phyloP scores from a whole-genome alignment of 2,113 vertebrate species.

The Alexandromys fortis region DNA sequence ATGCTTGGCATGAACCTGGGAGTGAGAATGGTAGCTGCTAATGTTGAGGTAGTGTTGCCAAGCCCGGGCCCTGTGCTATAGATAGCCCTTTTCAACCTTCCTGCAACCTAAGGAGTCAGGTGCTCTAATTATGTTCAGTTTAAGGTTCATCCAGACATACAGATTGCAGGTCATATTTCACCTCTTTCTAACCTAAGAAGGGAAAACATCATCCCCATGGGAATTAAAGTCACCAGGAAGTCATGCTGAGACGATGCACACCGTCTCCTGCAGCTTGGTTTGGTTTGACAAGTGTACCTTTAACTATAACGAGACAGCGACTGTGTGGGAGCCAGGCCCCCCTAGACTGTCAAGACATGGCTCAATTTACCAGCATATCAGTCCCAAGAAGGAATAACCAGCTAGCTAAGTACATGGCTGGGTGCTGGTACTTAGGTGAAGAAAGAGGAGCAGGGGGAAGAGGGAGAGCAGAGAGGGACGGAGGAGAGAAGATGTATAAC shows the following conservation, averaged over 20 bases:
- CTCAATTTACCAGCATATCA: background rate
- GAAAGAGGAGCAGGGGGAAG: background rate
- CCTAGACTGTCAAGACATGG: background rate
- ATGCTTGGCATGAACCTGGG: background rate
- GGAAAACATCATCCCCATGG: background rate
- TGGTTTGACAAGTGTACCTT: background rate
- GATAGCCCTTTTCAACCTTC: background rate
- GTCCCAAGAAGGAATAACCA: background rate
- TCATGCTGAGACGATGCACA: background rate
- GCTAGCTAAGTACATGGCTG: background rate
- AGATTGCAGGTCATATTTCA: background rate
- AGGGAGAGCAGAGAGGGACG: background rate
- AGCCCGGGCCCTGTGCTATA: background rate
- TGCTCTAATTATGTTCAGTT: background rate
- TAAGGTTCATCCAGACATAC: background rate
- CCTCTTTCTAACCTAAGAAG: background rate
- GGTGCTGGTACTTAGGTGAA: background rate
- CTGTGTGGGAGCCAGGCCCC: background rate
- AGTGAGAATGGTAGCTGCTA: background rate
- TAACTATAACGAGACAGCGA: background rate
- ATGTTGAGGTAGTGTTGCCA: background rate
- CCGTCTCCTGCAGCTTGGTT: background rate
- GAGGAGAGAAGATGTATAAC: no score
- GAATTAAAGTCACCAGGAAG: background rate
- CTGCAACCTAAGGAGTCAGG: rapidly evolving